A percentile compares a stretch with the other conserved stretches of the same genome.
Evolutionary conservation across 1,140 invertebrate genomes (phyloP).

Genomic region (Liolophura sinensis): DNA sequence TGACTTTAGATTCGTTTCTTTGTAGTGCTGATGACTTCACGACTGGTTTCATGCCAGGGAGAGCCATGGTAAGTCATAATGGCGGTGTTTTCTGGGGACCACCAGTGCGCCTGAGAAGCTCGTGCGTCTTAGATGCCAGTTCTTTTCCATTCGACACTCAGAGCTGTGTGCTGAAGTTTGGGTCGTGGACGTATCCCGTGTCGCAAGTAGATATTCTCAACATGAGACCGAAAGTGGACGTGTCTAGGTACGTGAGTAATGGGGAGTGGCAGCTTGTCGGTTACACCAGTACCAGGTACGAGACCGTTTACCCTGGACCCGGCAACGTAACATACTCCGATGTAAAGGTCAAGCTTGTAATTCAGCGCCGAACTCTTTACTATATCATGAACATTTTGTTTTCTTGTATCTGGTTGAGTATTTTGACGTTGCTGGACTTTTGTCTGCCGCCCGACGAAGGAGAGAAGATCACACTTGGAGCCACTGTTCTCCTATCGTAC

Average conservation of each 20-base stretch:
- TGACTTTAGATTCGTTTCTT: not conserved
- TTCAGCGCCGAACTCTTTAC: conserved; percentile 44
- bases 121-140: conserved; percentile 86
- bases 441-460: conserved; percentile 55
- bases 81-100: conserved; percentile 48
- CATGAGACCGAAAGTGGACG: conserved; percentile 31
- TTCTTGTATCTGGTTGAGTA: conserved; percentile 53
- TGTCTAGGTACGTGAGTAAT: conserved; percentile 41
- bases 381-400: conserved; percentile 52
- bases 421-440: conserved; percentile 51
- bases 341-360: conserved; percentile 60
- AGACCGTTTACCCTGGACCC: conserved; percentile 44
- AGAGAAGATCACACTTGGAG: conserved; percentile 56
- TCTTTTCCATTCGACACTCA: conserved; percentile 65
- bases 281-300: conserved; percentile 34
- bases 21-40: conserved; percentile 66
- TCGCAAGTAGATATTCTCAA: conserved; percentile 74
- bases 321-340: conserved; percentile 63
- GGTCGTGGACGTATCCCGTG: conserved; percentile 67
- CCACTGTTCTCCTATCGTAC: conserved; percentile 57
- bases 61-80: conserved; percentile 61
- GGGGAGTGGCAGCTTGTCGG: conserved; percentile 45
- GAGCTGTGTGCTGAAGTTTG: conserved; percentile 61
- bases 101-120: conserved; percentile 61
- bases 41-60: conserved; percentile 62